phyloP scores from a whole-genome alignment of 2,113 vertebrate species.

The Pelecanus crispus region DNA sequence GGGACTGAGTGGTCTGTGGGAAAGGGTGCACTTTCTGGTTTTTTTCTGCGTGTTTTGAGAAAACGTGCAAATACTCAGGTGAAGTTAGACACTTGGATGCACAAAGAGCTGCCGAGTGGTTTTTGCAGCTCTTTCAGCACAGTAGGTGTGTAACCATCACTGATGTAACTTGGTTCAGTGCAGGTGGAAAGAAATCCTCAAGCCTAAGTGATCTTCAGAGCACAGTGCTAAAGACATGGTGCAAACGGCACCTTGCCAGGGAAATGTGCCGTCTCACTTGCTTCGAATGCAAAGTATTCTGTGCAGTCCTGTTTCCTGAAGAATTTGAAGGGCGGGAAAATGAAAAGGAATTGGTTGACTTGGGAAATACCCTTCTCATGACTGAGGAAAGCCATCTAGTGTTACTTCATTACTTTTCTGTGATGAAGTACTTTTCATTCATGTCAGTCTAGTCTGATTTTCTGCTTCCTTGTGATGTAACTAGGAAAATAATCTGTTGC shows the following conservation, averaged over 20 bases:
- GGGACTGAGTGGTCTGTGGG: background rate
- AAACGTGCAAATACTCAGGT: background rate
- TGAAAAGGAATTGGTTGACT: background rate
- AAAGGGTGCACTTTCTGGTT: background rate
- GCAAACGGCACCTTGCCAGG: background rate
- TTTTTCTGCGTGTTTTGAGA: background rate
- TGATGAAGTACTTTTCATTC: background rate
- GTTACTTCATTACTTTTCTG: background rate
- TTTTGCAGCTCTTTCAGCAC: background rate
- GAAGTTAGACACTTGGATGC: background rate
- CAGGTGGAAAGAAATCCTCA: background rate
- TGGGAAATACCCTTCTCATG: background rate
- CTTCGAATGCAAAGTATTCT: background rate
- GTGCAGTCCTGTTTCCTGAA: background rate
- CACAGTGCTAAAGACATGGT: background rate
- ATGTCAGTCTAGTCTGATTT: background rate
- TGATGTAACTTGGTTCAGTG: background rate
- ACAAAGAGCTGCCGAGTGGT: background rate
- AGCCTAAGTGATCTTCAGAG: background rate
- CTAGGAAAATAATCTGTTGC: background rate
- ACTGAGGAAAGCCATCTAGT: background rate
- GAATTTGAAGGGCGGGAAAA: background rate
- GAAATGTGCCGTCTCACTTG: background rate
- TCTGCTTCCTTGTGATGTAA: background rate
- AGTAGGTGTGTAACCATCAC: background rate